Base-by-base conservation (phyloP, 1,140 invertebrate species). In the Oryzaephilus surinamensis region DNA sequence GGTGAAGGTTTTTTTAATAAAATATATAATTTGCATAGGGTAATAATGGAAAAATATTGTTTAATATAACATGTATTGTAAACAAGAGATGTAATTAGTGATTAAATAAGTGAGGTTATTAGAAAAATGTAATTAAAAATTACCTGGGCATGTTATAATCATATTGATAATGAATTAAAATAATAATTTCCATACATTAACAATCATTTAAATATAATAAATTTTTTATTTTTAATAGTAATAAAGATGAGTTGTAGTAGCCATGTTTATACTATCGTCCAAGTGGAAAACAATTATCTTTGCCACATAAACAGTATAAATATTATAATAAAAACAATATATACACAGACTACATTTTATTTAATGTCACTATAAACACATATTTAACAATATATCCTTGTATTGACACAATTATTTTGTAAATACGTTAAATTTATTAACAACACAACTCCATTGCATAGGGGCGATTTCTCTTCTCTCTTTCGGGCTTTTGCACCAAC, bases 211-310 rank as follows among this genome's bases (percentile, higher is more conserved):
- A 41, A 39, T n/a, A n/a, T 28, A 32, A n/a, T 15, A 17, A 30
- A 14, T 14, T 12, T 6, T 30, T 8, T 10, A 15, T 13, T 17
- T 8, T 12, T 17, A 13, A 30, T 12, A 17, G 11, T 27, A 38
- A 30, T 31, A 5, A 26, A 16, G 7, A 19, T 20, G 4, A 26
- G 39, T 17, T 39, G 24, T 47, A 56, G 54, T 54, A 52, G 54
- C 54, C 54, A 56, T 56, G 52, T 56, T 56, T 54, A 56, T 48
- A n/a, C n/a, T n/a, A 42, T 47, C 34, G 41, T 52, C 45, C 38
- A 34, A 46, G 36, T 42, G 38, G 40, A 50, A 52, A 52, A 52
- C 46, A 52, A 50, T 49, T 50, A 49, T 52, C 24, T 46, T 33
- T 52, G 44, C 46, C 50, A 52, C 50, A 52, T 52, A 48, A 50